Evolutionary conservation across 2,797 vertebrate genomes (phyloP), one percentile per base, ranked within the genome.

Genomic region (Xerus rutilus): DNA sequence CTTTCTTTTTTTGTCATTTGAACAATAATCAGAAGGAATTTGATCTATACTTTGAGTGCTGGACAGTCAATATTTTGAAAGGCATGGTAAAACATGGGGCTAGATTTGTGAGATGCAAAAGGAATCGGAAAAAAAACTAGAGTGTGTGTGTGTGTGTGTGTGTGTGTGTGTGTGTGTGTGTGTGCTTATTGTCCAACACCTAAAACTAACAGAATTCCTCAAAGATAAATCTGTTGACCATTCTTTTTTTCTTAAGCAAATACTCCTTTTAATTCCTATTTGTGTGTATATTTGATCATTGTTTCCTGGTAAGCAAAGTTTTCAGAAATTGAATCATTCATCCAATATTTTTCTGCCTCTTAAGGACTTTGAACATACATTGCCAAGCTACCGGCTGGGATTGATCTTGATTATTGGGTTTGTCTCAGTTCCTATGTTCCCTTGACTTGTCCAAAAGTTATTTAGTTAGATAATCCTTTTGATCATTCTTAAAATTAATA

Each of bases 401-500:
- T 28, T 91, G 93, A 81, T 47, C 32, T 35, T 49, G 47, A 74
- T 82, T 74, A 28, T 32, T 52, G 23, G 35, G 43, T 1, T 62
- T 21, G 39, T 39, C 91, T 84, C 23, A 77, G 28, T 65, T 47
- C 87, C 81, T 57, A 21, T 57, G 62, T 28, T 84, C 52, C 73
- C 15, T 39, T 79, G 79, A 25, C 64, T 87, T 45, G 77, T 52
- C 25, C 25, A 59, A 35, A 93, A 67, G 54, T 79, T 39, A 93
- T 73, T 32, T 21, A 39, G 18, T 57, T 57, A 57, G 54, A 20
- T 57, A 20, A 57, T 57, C 54, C 47, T 84, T 18, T 15, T 59
- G 25, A 39, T 94, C n/a, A 83, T 86, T 95, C 25, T 94, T 82
- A 95, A 86, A 96, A 94, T 28, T 15, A 91, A 72, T n/a, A 65